These are phyloP conservation scores for Pelvicachromis taeniatus DNA, from an alignment of 2,113 vertebrate species.

Conservation along the genomic window DNA sequence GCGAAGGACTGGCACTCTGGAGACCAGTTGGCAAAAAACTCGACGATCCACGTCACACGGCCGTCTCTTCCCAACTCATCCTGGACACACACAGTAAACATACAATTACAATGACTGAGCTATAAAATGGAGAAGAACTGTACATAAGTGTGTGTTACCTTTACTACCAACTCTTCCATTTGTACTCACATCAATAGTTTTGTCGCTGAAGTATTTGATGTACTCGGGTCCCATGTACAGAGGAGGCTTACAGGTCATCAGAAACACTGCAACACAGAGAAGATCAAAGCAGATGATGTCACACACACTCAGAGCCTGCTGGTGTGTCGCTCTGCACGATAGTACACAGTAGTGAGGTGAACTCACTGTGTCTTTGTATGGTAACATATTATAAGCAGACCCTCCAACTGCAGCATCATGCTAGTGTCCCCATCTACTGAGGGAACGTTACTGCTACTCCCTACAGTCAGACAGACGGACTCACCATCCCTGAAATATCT, in stretches of 20 bases:
- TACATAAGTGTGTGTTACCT: background rate
- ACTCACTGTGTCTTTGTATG: background rate
- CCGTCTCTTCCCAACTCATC: slow-evolving; percentile 88
- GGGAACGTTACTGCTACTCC: background rate
- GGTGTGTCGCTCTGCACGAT: background rate
- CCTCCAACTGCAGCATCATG: too few species aligned
- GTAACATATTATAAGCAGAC: background rate
- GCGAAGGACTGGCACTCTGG: slow-evolving; percentile 95
- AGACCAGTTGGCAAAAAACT: slow-evolving; percentile 96
- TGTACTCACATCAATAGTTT: slow-evolving; percentile 88
- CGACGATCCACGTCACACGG: slow-evolving; percentile 88
- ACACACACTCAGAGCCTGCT: background rate
- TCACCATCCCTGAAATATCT: too few species aligned
- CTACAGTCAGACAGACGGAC: too few species aligned
- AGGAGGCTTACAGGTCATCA: slow-evolving; percentile 94
- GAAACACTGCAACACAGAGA: slow-evolving; percentile 76
- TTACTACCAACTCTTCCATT: background rate
- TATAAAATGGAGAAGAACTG: background rate
- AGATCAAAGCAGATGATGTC: background rate
- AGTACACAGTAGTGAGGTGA: too few species aligned
- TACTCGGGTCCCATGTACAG: slow-evolving; percentile 94
- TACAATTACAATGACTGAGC: background rate
- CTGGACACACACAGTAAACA: slow-evolving; percentile 56
- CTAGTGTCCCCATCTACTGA: background rate
- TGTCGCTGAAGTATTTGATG: slow-evolving; percentile 95